Base-by-base conservation (phyloP, 2,113 vertebrate species). In the Cyprichromis sp. region DNA sequence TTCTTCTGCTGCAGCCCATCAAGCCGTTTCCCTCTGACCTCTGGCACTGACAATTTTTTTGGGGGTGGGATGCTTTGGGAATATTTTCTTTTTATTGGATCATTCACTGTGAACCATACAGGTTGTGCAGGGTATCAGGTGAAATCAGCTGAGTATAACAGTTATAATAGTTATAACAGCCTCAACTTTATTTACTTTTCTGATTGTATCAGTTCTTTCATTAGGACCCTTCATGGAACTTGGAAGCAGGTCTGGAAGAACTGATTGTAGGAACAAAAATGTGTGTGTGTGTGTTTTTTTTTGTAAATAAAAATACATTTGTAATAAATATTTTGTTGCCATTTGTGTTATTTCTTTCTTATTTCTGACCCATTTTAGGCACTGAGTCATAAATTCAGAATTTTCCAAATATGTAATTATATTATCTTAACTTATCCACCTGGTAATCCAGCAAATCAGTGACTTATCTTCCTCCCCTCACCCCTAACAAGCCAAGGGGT, bases 1-100 rank as follows among this genome's bases (percentile, higher is more conserved):
- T 21, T 66, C 61, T 66, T 66, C 61, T 63, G 59, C 59, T 63
- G 31, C 17, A 63, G 59, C 17, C 59, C 31, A 36, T 63, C 59
- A 0, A 61, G 31, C 59, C 3, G 2, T 63, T 63, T n/a, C 17
- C 31, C 31, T 63, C 59, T n/a, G 31, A 63, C 17, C 9, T 63
- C 29, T 63, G 29, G 16, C 16, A 63, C 7, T 34, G 31, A 0
- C 9, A 63, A 24, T 12, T 36, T 63, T 11, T 26, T 26, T 0
- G 2, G 54, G 26, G 57, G 29, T 6, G 29, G 16, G 59, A 63
- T 63, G 59, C 59, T 4, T 36, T 31, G 59, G 31, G 19, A 63
- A 63, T n/a, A 19, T 36, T 63, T 63, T 63, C 2, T 63, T 63
- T 36, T 36, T 63, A 19, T 61, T 34, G 29, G 57, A 61, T 61